phyloP scores from a whole-genome alignment of 2,113 vertebrate species.

The Chiloscyllium plagiosum region DNA sequence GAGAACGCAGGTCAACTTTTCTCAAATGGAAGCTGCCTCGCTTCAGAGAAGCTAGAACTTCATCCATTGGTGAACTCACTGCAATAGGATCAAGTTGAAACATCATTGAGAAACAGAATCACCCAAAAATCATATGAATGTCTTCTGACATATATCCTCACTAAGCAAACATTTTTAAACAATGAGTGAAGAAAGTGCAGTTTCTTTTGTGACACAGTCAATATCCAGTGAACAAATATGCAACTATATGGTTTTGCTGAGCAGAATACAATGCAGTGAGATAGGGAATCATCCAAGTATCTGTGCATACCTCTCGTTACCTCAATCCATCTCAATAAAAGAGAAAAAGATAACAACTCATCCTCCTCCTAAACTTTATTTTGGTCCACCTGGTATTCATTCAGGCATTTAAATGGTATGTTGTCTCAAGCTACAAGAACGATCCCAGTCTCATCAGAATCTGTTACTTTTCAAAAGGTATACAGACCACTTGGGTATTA shows the following conservation, averaged over 20 bases:
- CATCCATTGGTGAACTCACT: slow-evolving; percentile 97
- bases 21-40: slow-evolving; percentile 91
- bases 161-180: background rate
- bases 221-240: background rate
- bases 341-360: background rate
- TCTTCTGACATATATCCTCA: background rate
- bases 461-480: background rate
- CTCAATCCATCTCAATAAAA: background rate
- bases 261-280: background rate
- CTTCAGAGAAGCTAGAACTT: slow-evolving; percentile 93
- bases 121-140: background rate
- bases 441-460: background rate
- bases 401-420: background rate
- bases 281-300: background rate
- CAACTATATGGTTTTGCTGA: background rate
- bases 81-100: slow-evolving; percentile 42
- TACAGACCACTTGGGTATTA: background rate
- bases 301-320: too few relatives aligned
- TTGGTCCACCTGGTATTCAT: background rate
- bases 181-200: background rate
- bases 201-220: background rate
- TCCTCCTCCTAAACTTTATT: background rate
- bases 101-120: background rate
- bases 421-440: slow-evolving; percentile 7
- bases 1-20: slow-evolving; percentile 87